Percentiles rank a stretch among this genome's conserved stretches.
Evolutionary conservation across 37 sponge, comb jelly and placozoan species (phyloP).

Genomic region (Spongilla lacustris): DNA sequence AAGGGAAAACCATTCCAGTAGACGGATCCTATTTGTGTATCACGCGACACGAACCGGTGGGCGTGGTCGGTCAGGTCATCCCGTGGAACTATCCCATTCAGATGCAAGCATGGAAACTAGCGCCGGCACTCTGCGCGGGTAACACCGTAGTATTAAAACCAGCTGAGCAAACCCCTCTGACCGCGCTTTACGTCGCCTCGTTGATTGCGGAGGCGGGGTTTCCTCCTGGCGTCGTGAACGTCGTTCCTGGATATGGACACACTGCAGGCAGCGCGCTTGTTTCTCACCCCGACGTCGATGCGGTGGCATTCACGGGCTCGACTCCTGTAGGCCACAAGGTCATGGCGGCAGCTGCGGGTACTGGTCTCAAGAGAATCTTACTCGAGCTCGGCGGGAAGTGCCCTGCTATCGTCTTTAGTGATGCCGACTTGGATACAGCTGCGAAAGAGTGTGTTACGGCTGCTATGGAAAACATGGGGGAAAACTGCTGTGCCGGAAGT

Average conservation of each 20-base stretch:
- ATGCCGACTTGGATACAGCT: constrained; percentile 93
- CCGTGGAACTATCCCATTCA: constrained; percentile 98
- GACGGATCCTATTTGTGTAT: constrained; percentile 80
- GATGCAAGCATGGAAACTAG: constrained; percentile 98
- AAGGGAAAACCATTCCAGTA: constrained; percentile 94
- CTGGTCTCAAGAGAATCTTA: constrained; percentile 91
- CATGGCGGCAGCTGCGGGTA: constrained; percentile 86
- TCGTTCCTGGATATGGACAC: constrained; percentile 92
- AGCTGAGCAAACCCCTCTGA: constrained; percentile 95
- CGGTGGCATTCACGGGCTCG: constrained; percentile 95
- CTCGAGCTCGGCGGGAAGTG: constrained; percentile 99
- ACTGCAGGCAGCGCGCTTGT: constrained; percentile 95
- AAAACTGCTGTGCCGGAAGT: constrained; percentile 95
- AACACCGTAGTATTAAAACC: constrained; percentile 89
- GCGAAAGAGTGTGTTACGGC: constrained; percentile 81
- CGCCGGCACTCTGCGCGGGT: constrained; percentile 89
- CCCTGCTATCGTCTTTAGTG: constrained; percentile 90
- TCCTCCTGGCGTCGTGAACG: constrained; percentile 96
- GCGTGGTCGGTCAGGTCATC: constrained; percentile 92
- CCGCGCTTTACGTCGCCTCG: constrained; percentile 89
- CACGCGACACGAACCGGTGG: constrained; percentile 97
- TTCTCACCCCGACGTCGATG: constrained; percentile 86
- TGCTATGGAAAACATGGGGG: constrained; percentile 93
- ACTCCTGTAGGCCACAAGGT: constrained; percentile 93
- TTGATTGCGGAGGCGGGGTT: constrained; percentile 93